Percentiles rank a stretch among this genome's conserved stretches.
Conservation (phyloP, 2,113 vertebrate species). For the Puntigrus tetrazona region DNA sequence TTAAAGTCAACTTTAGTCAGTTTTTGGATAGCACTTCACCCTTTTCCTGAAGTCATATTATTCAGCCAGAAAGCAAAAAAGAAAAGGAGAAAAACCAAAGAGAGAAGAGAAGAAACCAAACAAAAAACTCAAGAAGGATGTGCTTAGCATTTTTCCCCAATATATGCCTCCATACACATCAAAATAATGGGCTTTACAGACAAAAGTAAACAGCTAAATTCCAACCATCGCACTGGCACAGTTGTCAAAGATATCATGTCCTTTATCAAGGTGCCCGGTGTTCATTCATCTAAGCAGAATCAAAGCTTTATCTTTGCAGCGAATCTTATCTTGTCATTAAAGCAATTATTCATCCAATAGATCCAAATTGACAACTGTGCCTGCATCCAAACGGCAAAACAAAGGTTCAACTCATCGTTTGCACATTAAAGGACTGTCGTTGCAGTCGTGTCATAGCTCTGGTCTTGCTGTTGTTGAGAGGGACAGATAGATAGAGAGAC, state of each 20-base stretch:
- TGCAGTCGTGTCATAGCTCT: slow-evolving; percentile 43
- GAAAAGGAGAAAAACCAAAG: slow-evolving; percentile 30
- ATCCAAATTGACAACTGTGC: slow-evolving; percentile 54
- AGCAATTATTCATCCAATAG: slow-evolving; percentile 20
- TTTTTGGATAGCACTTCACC: slow-evolving; percentile 71
- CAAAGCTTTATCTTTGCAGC: background rate
- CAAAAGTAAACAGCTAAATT: slow-evolving; percentile 44
- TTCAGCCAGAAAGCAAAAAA: slow-evolving; percentile 67
- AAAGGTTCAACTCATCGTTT: slow-evolving; percentile 33
- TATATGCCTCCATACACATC: slow-evolving; percentile 50
- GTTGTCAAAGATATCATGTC: slow-evolving; percentile 44
- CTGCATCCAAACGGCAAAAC: slow-evolving; percentile 48
- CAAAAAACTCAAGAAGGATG: slow-evolving; percentile 62
- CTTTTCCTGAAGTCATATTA: slow-evolving; percentile 69
- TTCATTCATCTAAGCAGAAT: background rate
- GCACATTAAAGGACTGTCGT: slow-evolving; percentile 42
- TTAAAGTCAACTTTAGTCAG: slow-evolving; percentile 80
- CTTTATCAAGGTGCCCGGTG: slow-evolving; percentile 3
- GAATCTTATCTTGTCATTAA: background rate
- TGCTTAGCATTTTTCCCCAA: slow-evolving; percentile 52
- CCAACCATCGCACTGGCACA: slow-evolving; percentile 54
- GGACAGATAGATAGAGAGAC: slow-evolving; percentile 63
- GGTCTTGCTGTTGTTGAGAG: slow-evolving; percentile 56
- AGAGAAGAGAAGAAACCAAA: slow-evolving; percentile 28
- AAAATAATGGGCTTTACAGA: slow-evolving; percentile 51